Evolutionary conservation across 2,888 invertebrate genomes (phyloP).

Genomic region (Drosophila kuntzei): DNA sequence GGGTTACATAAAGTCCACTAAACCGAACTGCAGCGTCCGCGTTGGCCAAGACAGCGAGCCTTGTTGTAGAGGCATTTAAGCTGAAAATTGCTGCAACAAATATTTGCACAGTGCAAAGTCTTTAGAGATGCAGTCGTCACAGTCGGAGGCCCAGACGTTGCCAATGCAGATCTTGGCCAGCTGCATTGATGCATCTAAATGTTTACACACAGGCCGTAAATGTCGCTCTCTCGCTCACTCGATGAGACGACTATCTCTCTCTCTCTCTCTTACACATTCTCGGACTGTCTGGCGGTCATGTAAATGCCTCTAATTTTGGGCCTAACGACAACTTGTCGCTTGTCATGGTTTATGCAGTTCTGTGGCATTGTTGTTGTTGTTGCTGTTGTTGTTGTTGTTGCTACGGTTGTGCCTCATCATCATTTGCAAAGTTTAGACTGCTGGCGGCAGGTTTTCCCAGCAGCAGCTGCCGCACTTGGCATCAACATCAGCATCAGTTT

Average conservation of each 20-base stretch:
- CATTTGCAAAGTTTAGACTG: slow-evolving; percentile 70
- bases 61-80: slow-evolving; percentile 70
- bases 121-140: slow-evolving; percentile 29
- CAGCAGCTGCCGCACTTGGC: slow-evolving; percentile 68
- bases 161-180: slow-evolving; percentile 56
- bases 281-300: slow-evolving; percentile 44
- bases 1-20: slow-evolving; percentile 27
- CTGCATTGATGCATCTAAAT: slow-evolving; percentile 74
- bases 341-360: slow-evolving; percentile 62
- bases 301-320: slow-evolving; percentile 79
- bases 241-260: slow-evolving; percentile 19
- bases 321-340: slow-evolving; percentile 79
- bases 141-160: slow-evolving; percentile 21
- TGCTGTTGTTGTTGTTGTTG: slow-evolving; percentile 23
- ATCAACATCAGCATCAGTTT: slow-evolving; percentile 51
- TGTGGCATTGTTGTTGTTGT: slow-evolving; percentile 35
- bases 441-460: slow-evolving; percentile 54
- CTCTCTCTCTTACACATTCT: slow-evolving; percentile 18
- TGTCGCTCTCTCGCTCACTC: slow-evolving; percentile 1
- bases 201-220: slow-evolving; percentile 60
- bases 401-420: slow-evolving; percentile 69
- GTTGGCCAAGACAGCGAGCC: slow-evolving; percentile 37
- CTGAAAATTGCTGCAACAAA: slow-evolving; percentile 82
- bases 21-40: slow-evolving; percentile 5
- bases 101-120: slow-evolving; percentile 75